Conservation (phyloP, 2,113 vertebrate species). For the Tyto alba region DNA sequence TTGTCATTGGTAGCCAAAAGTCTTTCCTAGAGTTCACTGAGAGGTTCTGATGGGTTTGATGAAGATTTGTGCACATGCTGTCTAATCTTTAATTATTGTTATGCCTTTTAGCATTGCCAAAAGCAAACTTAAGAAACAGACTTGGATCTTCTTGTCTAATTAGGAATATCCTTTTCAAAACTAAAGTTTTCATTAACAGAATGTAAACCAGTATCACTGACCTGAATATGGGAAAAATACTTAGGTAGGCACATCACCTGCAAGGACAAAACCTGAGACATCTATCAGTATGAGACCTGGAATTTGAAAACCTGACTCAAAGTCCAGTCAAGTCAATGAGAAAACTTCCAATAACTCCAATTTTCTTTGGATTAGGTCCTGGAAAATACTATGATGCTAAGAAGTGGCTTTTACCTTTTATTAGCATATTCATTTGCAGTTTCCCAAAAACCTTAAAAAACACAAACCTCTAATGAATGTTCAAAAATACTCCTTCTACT, state of each 20-base stretch:
- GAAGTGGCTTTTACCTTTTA: background rate
- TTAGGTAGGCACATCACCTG: background rate
- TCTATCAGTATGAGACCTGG: background rate
- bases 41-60: background rate
- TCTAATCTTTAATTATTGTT: background rate
- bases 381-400: background rate
- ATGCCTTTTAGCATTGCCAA: background rate
- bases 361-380: background rate
- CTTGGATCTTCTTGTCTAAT: background rate
- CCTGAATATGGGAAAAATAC: background rate
- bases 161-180: background rate
- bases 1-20: background rate
- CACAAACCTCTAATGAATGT: background rate
- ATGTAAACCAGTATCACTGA: rapidly evolving
- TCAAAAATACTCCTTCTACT: background rate
- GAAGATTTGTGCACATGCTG: background rate
- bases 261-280: background rate
- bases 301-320: background rate
- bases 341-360: background rate
- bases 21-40: background rate
- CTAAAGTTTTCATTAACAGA: background rate
- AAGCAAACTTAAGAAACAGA: background rate
- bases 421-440: background rate
- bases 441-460: background rate
- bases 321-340: background rate